Base-by-base conservation (phyloP, 2,113 vertebrate genomes). In the Conger conger region DNA sequence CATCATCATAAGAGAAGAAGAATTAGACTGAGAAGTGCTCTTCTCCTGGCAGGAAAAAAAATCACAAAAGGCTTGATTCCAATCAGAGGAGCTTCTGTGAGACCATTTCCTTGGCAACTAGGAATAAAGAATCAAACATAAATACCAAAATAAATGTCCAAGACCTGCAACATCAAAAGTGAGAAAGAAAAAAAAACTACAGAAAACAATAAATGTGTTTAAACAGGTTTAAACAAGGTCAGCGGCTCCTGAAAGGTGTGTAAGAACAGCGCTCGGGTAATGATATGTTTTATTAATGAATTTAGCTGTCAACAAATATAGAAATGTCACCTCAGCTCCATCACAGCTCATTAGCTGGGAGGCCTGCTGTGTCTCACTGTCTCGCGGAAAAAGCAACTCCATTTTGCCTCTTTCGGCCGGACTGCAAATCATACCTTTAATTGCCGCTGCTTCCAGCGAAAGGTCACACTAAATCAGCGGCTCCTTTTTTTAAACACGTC, bases 271-370 rank as follows among this genome's bases (percentile, higher is more conserved):
- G 33, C 35, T 53, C 50, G 7, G 68, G 68, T 6, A 50, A 80
- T 45, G 38, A 27, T 50, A 50, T 82, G 30, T 82, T 82, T 82
- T 82, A 82, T 82, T 82, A 68, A 82, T 82, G 81, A 73, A 36
- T 42, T 35, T 53, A 2, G 13, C n/a, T 1, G 68, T n/a, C 36
- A 42, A 36, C 37, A 42, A 60, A 82, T 38, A 73, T 73, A 40
- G 23, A 73, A 73, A 82, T 82, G 81, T 82, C 81, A 82, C 20
- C 16, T 30, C 20, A 20, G 81, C 57, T 68, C 54, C 60, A 42
- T 82, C 60, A 20, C 37, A 6, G 5, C 81, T 82, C 81, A 82
- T 82, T 82, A 82, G 57, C 18, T 27, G 36, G n/a, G 81, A 73
- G 17, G 57, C 81, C 81, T 42, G 81, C 60, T 73, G 81, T 16